Evolutionary conservation across 2,113 vertebrate genomes (phyloP), one percentile per base, ranked within the genome.

Genomic region (Corydoras sp.): DNA sequence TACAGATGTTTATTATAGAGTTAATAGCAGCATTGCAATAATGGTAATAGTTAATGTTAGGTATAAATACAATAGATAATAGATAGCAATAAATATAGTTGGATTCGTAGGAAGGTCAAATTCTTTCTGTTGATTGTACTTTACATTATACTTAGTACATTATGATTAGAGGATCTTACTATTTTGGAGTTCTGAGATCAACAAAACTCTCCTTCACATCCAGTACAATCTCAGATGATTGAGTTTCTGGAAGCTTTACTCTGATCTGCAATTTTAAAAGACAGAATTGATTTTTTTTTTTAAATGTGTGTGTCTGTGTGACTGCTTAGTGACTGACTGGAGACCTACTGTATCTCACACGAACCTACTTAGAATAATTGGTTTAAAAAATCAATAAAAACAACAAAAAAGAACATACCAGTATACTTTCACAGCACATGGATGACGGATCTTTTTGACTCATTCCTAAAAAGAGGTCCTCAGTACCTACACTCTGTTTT

Each of bases 381-480:
- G 35, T 8, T 43, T 43, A 43, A 43, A 24, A 56, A n/a, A n/a
- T 7, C 6, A 56, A 56, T 12, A 53, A 12, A 53, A 12, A 14
- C 3, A 3, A n/a, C 5, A n/a, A 15, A 51, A 13, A 8, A 62
- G 29, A 59, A 10, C 14, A 24, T 88, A 99, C 97, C 93, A 96
- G 83, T 81, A 98, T 84, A 58, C 92, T 90, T 51, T 96, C 91
- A 84, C 95, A 99, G 81, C 94, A 93, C 79, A 95, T 93, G 53
- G 93, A 94, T 29, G 97, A 98, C 3, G 89, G 82, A 30, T 98
- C 89, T 75, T 96, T 98, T 75, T 89, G 74, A 18, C 81, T 92
- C 84, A 97, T 80, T 29, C 94, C 93, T 74, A 98, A 83, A 85
- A 95, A 98, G 31, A 98, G 4, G 62, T 98, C 94, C 69, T 98